Evolutionary conservation across 2,113 vertebrate genomes (phyloP).

Genomic region (Pitta sordida): DNA sequence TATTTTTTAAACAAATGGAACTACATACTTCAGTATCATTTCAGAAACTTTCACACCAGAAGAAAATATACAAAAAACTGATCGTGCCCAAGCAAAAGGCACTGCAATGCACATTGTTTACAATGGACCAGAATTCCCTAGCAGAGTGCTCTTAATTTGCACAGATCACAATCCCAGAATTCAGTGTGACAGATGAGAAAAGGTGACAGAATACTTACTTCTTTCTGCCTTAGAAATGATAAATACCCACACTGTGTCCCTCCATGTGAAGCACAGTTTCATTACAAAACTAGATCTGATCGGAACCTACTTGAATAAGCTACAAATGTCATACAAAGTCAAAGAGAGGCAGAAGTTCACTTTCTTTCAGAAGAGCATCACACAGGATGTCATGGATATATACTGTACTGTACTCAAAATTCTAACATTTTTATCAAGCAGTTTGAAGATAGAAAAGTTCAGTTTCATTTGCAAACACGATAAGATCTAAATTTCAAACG

Average conservation of each 20-base stretch:
- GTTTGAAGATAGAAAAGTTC: not conserved
- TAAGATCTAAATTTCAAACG: not conserved
- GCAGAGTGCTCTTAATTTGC: not conserved
- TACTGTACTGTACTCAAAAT: not conserved
- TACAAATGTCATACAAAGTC: not conserved
- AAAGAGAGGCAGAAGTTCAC: not conserved
- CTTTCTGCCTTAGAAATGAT: not conserved
- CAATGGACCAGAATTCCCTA: no score
- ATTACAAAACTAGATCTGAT: not conserved
- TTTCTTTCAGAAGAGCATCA: not conserved
- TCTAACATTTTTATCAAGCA: not conserved
- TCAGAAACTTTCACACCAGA: not conserved
- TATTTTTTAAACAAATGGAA: not conserved
- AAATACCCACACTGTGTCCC: not conserved
- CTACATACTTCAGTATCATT: not conserved
- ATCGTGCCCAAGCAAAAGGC: not conserved
- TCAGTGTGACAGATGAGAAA: not conserved
- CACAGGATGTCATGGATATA: not conserved
- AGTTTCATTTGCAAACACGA: not conserved
- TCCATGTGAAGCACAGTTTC: rapidly evolving
- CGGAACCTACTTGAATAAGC: not conserved
- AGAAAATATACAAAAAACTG: not conserved
- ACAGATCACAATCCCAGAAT: not conserved
- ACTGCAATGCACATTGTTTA: rapidly evolving
- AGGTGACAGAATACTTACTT: not conserved